Percentiles rank a stretch among this genome's conserved stretches.
Conservation (phyloP, 2,888 invertebrate genomes). For the Mythimna pallens region DNA sequence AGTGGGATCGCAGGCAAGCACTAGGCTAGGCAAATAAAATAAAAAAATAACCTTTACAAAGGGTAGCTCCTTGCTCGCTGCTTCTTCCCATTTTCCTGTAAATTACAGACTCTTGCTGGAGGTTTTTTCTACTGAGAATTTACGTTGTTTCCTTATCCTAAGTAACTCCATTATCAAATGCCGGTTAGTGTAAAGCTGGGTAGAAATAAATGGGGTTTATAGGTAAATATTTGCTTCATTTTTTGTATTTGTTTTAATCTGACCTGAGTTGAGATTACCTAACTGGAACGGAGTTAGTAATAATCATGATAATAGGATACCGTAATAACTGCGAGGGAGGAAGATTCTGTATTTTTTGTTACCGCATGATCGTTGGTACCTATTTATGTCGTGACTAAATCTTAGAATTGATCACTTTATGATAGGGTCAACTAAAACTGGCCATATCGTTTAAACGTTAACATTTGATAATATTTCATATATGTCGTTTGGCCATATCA, state of each 20-base stretch:
- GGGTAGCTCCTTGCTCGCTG: slow-evolving; percentile 5
- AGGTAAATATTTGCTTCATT: slow-evolving; percentile 55
- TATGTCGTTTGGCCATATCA: too few species aligned
- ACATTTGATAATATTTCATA: too few species aligned
- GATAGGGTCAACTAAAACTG: too few species aligned
- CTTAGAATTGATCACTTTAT: too few species aligned
- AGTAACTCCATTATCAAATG: slow-evolving; percentile 56
- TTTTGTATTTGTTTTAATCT: slow-evolving; percentile 51
- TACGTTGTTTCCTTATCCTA: slow-evolving; percentile 38
- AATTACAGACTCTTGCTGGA: slow-evolving; percentile 20
- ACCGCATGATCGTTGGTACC: not conserved
- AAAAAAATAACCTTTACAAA: slow-evolving; percentile 9
- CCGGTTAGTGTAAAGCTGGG: slow-evolving; percentile 42
- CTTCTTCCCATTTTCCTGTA: slow-evolving; percentile 26
- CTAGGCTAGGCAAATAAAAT: not conserved
- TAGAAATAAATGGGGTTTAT: slow-evolving; percentile 29
- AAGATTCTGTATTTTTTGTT: not conserved
- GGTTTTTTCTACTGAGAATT: slow-evolving; percentile 32
- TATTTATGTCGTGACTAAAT: not conserved
- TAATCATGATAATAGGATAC: slow-evolving; percentile 36
- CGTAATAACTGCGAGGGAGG: slow-evolving; percentile 8
- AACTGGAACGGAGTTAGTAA: slow-evolving; percentile 17
- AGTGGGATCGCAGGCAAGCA: not conserved
- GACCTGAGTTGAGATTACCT: slow-evolving; percentile 24
- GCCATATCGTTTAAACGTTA: too few species aligned